phyloP scores from a whole-genome alignment of 1,140 invertebrate species.

The Bicyclus anynana region DNA sequence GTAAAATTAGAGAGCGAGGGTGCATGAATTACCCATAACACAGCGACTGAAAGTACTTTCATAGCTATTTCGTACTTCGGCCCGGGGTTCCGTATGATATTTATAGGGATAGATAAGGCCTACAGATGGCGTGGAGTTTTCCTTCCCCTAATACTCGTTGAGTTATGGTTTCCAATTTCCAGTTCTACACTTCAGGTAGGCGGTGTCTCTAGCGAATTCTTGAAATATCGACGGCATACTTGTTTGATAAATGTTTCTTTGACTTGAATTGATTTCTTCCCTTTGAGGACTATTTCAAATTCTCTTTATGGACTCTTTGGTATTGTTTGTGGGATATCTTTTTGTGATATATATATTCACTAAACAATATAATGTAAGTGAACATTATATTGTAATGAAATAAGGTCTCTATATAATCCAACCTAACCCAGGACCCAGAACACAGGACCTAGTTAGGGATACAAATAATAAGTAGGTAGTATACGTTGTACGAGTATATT shows the following conservation, averaged over 20 bases:
- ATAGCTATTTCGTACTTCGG: constrained; percentile 64
- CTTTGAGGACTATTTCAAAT: neutral
- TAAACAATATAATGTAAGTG: too few relatives aligned
- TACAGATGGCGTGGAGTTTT: constrained; percentile 73
- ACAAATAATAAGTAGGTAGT: too few relatives aligned
- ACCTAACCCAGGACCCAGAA: too few relatives aligned
- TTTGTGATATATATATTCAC: too few relatives aligned
- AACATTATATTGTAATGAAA: too few relatives aligned
- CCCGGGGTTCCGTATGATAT: constrained; percentile 61
- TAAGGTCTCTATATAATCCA: too few relatives aligned
- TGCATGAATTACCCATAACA: constrained; percentile 75
- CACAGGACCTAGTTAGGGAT: too few relatives aligned
- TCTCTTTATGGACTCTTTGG: neutral
- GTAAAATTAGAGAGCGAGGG: constrained; percentile 62
- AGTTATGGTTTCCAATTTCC: constrained; percentile 74
- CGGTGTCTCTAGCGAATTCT: constrained; percentile 32
- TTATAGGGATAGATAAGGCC: constrained; percentile 71
- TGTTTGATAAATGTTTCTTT: constrained; percentile 24
- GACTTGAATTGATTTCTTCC: constrained; percentile 11
- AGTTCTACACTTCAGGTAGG: constrained; percentile 64
- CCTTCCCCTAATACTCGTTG: constrained; percentile 73
- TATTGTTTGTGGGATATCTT: neutral
- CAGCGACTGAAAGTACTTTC: constrained; percentile 59
- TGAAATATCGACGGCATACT: constrained; percentile 42
- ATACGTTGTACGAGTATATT: too few relatives aligned